Evolutionary conservation across 2,113 vertebrate species (phyloP).

Genomic region (Hucho hucho): DNA sequence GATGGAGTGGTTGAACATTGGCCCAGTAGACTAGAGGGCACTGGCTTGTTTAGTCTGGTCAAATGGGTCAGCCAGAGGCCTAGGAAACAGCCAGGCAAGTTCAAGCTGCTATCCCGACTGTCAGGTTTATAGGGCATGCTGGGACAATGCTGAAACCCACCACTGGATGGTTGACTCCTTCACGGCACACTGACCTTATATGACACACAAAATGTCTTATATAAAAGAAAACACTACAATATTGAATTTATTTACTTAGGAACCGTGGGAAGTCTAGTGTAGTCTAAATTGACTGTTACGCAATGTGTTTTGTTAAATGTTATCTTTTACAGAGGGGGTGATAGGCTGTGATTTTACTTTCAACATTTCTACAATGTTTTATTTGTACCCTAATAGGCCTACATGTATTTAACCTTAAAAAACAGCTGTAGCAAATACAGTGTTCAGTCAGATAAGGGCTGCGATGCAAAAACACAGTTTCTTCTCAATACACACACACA

Average conservation of each 20-base stretch:
- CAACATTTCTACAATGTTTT: too few relatives aligned
- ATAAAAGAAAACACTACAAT: too few relatives aligned
- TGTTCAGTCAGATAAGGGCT: not conserved
- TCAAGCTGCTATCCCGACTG: slow-evolving; percentile 44
- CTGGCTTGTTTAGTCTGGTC: slow-evolving; percentile 74
- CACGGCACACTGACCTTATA: slow-evolving; percentile 22
- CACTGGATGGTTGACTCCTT: slow-evolving; percentile 26
- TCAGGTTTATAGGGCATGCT: slow-evolving; percentile 53
- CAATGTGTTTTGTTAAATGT: too few relatives aligned
- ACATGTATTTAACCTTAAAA: not conserved
- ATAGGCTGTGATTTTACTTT: too few relatives aligned
- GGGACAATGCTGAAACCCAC: slow-evolving; percentile 48
- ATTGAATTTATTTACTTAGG: too few relatives aligned
- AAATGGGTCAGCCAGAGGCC: slow-evolving; percentile 61
- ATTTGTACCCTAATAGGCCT: too few relatives aligned
- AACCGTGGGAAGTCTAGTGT: too few relatives aligned
- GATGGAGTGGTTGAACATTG: slow-evolving; percentile 78
- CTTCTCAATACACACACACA: too few relatives aligned
- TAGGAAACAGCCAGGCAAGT: slow-evolving; percentile 47
- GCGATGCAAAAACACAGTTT: too few relatives aligned
- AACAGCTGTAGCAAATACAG: not conserved
- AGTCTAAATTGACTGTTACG: too few relatives aligned
- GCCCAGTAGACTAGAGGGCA: slow-evolving; percentile 62
- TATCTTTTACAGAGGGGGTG: too few relatives aligned
- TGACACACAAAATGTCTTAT: too few relatives aligned